Base-by-base conservation (phyloP, 2,797 vertebrate genomes). In the Falco berigora region DNA sequence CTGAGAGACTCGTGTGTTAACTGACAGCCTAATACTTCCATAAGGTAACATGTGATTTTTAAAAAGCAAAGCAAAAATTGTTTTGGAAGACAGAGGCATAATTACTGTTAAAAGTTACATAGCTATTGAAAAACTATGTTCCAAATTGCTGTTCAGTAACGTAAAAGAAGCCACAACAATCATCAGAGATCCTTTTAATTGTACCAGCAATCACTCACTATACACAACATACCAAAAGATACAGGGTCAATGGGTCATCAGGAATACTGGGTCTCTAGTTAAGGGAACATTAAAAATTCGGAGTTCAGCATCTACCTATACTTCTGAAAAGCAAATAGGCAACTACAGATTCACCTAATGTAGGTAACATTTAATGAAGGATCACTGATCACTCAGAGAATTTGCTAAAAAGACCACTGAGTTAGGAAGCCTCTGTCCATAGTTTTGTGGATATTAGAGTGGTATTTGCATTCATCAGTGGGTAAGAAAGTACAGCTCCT, bases 311-410 rank as follows among this genome's bases (percentile, higher is more conserved):
- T 72, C 47, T 81, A 32, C 52, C 40, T 73, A 21, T 59, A 69
- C 52, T 87, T 93, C 42, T 87, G 83, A 58, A 94, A 96, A 93
- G 80, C 83, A 95, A 88, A 93, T 7, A 74, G 78, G 83, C 74
- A 92, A 56, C 74, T 87, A 77, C 49, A 92, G 61, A 36, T 92
- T 94, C 88, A 95, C 95, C 95, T 95, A 96, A 96, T 93, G 83
- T 96, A 96, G 96, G 94, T 95, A 91, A 92, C 82, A 87, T 75
- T 81, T 67, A 89, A 88, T 64, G 74, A 79, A 93, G 71, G 52
- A 88, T 88, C 68, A 55, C 24, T 85, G 79, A 91, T 90, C 81
- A 19, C 82, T 80, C 53, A 59, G 74, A 73, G 64, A 74, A 73
- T 76, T 9, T 55, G 74, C 82, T 82, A 76, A 64, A 86, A 92